These are phyloP conservation scores for Rhinopomastus cyanomelas DNA, from an alignment of 2,113 vertebrate species.

Conservation along the genomic window DNA sequence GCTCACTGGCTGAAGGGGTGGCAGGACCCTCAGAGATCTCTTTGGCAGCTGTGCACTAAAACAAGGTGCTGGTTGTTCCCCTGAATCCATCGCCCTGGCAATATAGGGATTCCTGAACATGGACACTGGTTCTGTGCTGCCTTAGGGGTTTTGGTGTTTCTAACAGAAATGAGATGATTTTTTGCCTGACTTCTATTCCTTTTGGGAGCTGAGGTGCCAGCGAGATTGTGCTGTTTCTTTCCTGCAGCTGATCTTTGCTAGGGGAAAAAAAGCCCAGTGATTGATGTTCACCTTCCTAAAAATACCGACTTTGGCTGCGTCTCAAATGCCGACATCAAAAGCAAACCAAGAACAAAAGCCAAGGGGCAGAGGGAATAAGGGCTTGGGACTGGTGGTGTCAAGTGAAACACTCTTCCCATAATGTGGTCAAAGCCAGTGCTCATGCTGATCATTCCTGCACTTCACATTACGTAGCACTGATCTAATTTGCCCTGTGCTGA, in stretches of 20 bases:
- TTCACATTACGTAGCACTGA: fast-evolving
- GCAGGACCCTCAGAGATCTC: not conserved
- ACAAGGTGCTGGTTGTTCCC: not conserved
- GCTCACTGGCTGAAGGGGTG: not conserved
- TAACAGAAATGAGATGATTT: not conserved
- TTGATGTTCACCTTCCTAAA: not conserved
- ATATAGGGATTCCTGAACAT: too few species aligned
- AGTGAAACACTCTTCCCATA: not conserved
- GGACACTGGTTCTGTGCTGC: not conserved
- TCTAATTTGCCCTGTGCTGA: not conserved
- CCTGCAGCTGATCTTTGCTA: not conserved
- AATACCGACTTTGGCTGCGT: not conserved
- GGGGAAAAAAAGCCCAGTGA: not conserved
- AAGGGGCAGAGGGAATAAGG: not conserved
- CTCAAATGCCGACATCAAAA: not conserved
- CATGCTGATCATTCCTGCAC: not conserved
- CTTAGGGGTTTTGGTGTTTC: not conserved
- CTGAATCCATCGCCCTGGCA: not conserved
- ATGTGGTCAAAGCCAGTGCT: not conserved
- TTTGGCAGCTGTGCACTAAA: not conserved
- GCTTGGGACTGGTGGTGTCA: not conserved
- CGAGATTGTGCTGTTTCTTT: not conserved
- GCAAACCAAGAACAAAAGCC: not conserved
- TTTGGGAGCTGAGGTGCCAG: not conserved
- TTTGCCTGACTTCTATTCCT: not conserved